A percentile compares a stretch with the other conserved stretches of the same genome.
phyloP scores from a whole-genome alignment of 2,113 vertebrate species.

The Sylvilagus bachmani region DNA sequence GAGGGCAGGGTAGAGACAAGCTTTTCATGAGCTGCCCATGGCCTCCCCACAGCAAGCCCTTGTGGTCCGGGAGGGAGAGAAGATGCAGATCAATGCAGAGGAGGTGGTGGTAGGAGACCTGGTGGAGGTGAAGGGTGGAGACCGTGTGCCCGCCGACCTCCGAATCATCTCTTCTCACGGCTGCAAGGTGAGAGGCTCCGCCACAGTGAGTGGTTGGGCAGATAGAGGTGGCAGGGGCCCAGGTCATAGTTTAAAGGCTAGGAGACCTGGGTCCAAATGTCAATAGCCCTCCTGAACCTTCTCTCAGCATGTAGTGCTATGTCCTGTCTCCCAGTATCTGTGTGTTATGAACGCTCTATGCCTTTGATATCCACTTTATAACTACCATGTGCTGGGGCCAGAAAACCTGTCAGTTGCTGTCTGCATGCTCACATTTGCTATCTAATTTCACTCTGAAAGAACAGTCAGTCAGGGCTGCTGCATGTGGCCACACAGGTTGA shows the following conservation, averaged over 20 bases:
- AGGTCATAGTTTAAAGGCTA: not conserved
- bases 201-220: not conserved
- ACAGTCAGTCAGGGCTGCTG: too few species aligned
- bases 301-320: fast-evolving
- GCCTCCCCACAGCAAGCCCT: constrained; percentile 87
- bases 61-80: constrained; percentile 90
- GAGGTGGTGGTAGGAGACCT: constrained; percentile 89
- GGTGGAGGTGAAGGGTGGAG: constrained; percentile 90
- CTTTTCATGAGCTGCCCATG: not conserved
- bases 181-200: constrained; percentile 84
- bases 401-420: not conserved
- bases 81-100: constrained; percentile 89
- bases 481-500: fast-evolving
- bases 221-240: not conserved
- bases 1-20: not conserved
- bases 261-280: not conserved
- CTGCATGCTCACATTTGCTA: not conserved
- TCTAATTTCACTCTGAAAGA: not conserved
- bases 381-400: not conserved
- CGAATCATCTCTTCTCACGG: constrained; percentile 89
- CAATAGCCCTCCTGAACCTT: too few species aligned
- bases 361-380: not conserved
- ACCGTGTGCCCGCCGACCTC: constrained; percentile 87
- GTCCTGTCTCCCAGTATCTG: not conserved
- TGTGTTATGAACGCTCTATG: not conserved